Base-by-base conservation (phyloP, 2,888 invertebrate genomes). In the Drosophila siamana region DNA sequence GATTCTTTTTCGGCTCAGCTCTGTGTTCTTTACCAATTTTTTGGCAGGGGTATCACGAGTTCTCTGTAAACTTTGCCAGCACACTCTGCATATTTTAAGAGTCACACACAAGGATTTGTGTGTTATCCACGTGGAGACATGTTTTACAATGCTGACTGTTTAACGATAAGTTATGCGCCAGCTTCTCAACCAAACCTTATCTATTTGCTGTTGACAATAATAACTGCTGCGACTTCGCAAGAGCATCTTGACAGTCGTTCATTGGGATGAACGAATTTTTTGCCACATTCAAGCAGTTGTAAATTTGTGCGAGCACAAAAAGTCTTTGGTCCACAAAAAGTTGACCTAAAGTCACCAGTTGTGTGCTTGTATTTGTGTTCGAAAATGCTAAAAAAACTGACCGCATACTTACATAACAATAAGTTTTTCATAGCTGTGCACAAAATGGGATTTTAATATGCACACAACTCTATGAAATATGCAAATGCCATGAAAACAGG, bases 371-470 rank as follows among this genome's bases (percentile, higher is more conserved):
- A 2, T 19, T 38, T 16, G n/a, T n/a, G n/a, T n/a, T n/a, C n/a
- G n/a, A n/a, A n/a, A n/a, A n/a, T n/a, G n/a, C n/a, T n/a, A n/a
- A 13, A 28, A 26, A 57, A 61, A 46, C 54, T 74, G 65, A 59
- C 52, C 70, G 55, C 55, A 44, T 36, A 51, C 51, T 62, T 54
- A 65, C 59, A 52, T 40, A 66, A 67, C 54, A 56, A 72, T 68
- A 77, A 47, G 64, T 68, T 64, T 67, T 52, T 43, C 48, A 54
- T 62, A 38, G 47, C 44, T 15, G 30, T 48, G 15, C 47, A 26
- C 56, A 68, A 67, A 67, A 72, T 69, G 71, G 36, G 47, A 48
- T 65, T 62, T 65, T 62, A 70, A 66, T 68, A 74, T 73, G 62
- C 57, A 70, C 47, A 61, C 48, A 60, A 59, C 22, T 67, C 28